Percentiles rank a stretch among this genome's conserved stretches.
These are phyloP conservation scores for Oplegnathus fasciatus DNA, from an alignment of 2,113 vertebrate species.

Conservation along the genomic window DNA sequence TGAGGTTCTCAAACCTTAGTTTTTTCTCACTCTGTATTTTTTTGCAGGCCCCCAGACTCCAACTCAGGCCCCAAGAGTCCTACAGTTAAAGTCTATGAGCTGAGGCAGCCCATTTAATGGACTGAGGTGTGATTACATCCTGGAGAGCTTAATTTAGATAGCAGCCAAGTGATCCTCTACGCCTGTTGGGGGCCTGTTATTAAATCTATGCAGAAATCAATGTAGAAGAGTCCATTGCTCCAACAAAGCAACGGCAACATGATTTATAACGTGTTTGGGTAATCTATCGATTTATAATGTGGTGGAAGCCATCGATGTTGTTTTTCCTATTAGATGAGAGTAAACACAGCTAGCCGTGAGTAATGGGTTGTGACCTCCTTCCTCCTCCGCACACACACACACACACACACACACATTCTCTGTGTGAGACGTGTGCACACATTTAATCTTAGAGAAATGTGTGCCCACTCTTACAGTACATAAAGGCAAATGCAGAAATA, in stretches of 20 bases:
- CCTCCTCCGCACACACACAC: background rate
- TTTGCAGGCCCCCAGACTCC: slow-evolving; percentile 7
- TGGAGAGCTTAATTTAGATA: slow-evolving; percentile 71
- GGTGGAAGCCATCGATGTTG: slow-evolving; percentile 72
- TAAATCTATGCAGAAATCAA: slow-evolving; percentile 75
- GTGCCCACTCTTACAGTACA: background rate
- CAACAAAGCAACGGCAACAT: slow-evolving; percentile 43
- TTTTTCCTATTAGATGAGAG: slow-evolving; percentile 76
- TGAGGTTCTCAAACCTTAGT: background rate
- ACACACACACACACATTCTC: background rate
- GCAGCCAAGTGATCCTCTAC: slow-evolving; percentile 58
- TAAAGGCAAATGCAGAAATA: background rate
- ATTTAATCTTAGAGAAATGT: slow-evolving; percentile 27
- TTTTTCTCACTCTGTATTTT: background rate
- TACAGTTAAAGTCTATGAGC: slow-evolving; percentile 35
- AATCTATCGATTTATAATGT: slow-evolving; percentile 77
- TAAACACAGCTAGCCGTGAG: slow-evolving; percentile 68
- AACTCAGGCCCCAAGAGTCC: slow-evolving; percentile 6
- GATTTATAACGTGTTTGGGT: slow-evolving; percentile 74
- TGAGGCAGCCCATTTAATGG: slow-evolving; percentile 49
- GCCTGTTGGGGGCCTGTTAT: slow-evolving; percentile 65
- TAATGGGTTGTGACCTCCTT: slow-evolving; percentile 70
- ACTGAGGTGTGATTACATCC: slow-evolving; percentile 72
- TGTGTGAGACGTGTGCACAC: background rate
- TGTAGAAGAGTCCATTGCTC: slow-evolving; percentile 63